phyloP scores from a whole-genome alignment of 2,797 vertebrate genomes.

The Hirundo rustica region DNA sequence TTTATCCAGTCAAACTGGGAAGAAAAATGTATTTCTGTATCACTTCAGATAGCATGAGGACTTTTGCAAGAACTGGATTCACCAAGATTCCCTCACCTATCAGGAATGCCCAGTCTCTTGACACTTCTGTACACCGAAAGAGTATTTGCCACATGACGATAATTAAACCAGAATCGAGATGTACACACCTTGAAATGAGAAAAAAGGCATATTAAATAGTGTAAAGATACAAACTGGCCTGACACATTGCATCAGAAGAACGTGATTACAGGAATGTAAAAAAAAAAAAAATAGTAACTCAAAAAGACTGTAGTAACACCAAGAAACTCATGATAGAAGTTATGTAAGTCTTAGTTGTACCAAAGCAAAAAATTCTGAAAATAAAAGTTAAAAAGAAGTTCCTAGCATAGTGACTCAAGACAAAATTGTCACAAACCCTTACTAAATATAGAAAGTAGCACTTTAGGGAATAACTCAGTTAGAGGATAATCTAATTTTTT shows the following conservation, averaged over 20 bases:
- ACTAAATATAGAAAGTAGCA: background rate
- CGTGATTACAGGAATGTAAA: background rate
- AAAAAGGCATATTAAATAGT: background rate
- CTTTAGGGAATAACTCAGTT: background rate
- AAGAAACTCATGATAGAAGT: background rate
- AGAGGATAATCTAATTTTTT: background rate
- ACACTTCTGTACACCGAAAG: slow-evolving; percentile 97
- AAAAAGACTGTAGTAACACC: background rate
- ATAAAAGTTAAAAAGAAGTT: background rate
- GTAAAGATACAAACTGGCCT: background rate
- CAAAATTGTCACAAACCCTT: background rate
- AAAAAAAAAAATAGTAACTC: background rate
- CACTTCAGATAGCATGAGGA: background rate
- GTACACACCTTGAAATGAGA: slow-evolving; percentile 87
- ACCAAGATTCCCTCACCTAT: slow-evolving; percentile 83
- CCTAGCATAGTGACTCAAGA: background rate
- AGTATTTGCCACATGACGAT: slow-evolving; percentile 96
- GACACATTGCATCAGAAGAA: background rate
- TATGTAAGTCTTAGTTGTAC: background rate
- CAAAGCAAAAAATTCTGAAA: background rate
- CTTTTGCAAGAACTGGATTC: background rate
- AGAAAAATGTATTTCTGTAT: background rate
- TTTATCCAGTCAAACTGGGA: background rate
- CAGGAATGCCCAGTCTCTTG: slow-evolving; percentile 95
- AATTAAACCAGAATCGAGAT: slow-evolving; percentile 99